Evolutionary conservation across 2,113 vertebrate species (phyloP), one percentile per base, ranked within the genome.

Genomic region (Chunga burmeisteri): DNA sequence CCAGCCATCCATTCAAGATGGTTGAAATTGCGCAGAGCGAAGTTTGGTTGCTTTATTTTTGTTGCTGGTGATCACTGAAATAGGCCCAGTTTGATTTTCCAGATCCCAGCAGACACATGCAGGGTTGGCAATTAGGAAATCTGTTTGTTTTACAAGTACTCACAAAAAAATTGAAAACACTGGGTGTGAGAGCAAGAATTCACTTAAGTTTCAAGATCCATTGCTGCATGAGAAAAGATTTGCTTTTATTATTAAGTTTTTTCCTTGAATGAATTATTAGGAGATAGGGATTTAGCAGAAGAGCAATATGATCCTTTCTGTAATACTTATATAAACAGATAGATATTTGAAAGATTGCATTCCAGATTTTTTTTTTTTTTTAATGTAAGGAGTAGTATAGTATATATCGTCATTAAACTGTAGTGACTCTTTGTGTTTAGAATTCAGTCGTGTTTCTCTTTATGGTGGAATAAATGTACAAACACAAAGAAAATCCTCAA

Each of bases 61-160:
- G 20, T 67, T 56, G 9, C 9, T 42, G 38, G 27, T 63, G 42
- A 42, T 63, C 9, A 18, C 1, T 15, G 34, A 49, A 79, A 21
- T 58, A 16, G 44, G 17, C 26, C 34, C 32, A 3, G 34, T 62
- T 70, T 62, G 72, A 44, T 70, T 66, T 72, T 81, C 83, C n/a
- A n/a, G 68, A 44, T 89, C 4, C 9, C 14, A 22, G 9, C 19
- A 32, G 66, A 10, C 12, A 7, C 11, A 4, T 0, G 0, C 3
- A 10, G 25, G 16, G 21, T 3, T 84, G 53, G 63, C 26, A 16
- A 1, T 18, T 32, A 38, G 65, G n/a, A 47, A 14, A 27, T 8
- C 19, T 13, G 7, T 23, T 46, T 42, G 38, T 34, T 94, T 44
- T 62, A 62, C n/a, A 34, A 27, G 11, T 44, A 23, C n/a, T 50